Evolutionary conservation across 2,113 vertebrate species (phyloP), one percentile per base, ranked within the genome.

Genomic region (Hippocampus mohnikei): DNA sequence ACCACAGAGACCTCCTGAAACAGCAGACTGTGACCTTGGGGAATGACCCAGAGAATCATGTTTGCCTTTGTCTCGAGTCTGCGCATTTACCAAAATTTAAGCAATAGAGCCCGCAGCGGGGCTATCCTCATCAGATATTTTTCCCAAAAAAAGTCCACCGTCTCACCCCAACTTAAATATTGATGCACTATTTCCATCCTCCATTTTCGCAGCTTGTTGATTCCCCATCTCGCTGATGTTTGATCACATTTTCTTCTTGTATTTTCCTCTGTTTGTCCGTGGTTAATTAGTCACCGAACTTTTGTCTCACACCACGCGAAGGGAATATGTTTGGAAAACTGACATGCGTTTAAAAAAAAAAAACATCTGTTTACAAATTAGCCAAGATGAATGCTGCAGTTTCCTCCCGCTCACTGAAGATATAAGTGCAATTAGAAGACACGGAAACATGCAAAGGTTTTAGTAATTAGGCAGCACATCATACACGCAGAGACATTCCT

Each of bases 381-480:
- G 89, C 91, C 87, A 86, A 84, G 74, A 81, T 48, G 77, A 91
- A 90, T 92, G 91, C 92, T 93, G 91, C 88, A 88, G 87, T 90
- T 90, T 87, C 69, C 83, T 82, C 83, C 70, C 76, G 52, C 66
- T 67, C 79, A 77, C 80, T 55, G 72, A 84, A 89, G 75, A 69
- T 20, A 88, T 63, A 93, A 93, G 93, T 93, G 92, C 93, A 93
- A 93, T 93, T 93, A 92, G 87, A 88, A 53, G 72, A 53, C 70
- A 75, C 76, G 61, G 82, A 84, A 79, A 80, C 75, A 83, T 69
- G 33, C 70, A 70, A 64, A 83, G 59, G 66, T 79, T 74, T 73
- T 46, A 25, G 48, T 46, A 83, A 76, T 82, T 60, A 67, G 79
- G 84, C 9, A 8, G 74, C 88, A 89, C 91, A 91, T 90, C 90